Conservation (phyloP, 2,797 vertebrate species). For the Characodon lateralis region DNA sequence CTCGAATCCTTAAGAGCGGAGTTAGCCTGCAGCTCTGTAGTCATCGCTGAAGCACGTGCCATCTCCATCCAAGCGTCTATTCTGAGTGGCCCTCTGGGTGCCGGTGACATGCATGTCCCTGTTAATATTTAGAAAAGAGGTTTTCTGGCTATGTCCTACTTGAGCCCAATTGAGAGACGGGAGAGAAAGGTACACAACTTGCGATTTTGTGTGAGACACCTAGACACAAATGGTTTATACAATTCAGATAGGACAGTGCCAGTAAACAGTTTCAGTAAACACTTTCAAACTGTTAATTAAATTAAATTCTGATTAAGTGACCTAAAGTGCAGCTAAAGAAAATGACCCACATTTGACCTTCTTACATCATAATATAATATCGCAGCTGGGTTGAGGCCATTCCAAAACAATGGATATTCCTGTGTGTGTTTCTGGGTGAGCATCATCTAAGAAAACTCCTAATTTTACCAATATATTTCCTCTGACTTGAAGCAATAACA, state of each 20-base stretch:
- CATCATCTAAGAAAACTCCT: no score
- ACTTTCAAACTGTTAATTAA: no score
- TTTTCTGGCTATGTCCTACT: constrained; percentile 80
- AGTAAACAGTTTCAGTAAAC: not conserved
- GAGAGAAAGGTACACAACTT: constrained; percentile 22
- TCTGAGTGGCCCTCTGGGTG: constrained; percentile 78
- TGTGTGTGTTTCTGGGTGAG: no score
- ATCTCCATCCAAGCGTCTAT: constrained; percentile 74
- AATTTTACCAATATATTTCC: no score
- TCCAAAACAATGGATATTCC: not conserved
- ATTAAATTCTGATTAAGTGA: not conserved
- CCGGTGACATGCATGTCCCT: constrained; percentile 75
- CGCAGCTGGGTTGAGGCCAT: not conserved
- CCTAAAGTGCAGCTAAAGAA: not conserved
- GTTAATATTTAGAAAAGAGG: constrained; percentile 82
- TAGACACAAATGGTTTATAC: constrained; percentile 29
- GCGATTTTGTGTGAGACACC: constrained; percentile 34
- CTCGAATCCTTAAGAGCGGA: constrained; percentile 29
- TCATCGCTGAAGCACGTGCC: constrained; percentile 51
- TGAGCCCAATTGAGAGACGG: constrained; percentile 67
- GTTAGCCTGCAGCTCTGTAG: constrained; percentile 59
- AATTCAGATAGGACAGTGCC: constrained; percentile 26
- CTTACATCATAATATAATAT: not conserved
- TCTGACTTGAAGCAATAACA: no score
- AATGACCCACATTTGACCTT: not conserved